These are phyloP conservation scores for Drosophila infuscata DNA, from an alignment of 2,888 invertebrate species.

Conservation along the genomic window DNA sequence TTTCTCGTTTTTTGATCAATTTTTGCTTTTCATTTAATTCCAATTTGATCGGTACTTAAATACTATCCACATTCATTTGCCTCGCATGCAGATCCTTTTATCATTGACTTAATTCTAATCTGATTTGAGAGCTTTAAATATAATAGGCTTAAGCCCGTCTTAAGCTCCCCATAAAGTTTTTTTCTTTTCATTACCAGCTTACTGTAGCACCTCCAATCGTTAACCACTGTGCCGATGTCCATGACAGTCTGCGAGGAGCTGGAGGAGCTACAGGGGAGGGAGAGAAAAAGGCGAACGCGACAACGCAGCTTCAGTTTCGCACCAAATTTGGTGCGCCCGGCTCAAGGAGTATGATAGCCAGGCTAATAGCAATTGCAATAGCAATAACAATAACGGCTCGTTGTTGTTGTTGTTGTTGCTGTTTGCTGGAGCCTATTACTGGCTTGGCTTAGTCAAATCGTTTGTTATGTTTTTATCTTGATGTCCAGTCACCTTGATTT, in stretches of 20 bases:
- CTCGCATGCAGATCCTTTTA: background rate
- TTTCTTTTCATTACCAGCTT: background rate
- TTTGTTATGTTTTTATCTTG: slow-evolving; percentile 84
- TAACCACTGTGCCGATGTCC: slow-evolving; percentile 61
- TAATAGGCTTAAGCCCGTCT: slow-evolving; percentile 7
- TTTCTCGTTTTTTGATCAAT: background rate
- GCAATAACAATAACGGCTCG: slow-evolving; percentile 76
- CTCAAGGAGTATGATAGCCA: slow-evolving; percentile 53
- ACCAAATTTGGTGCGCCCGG: slow-evolving; percentile 75
- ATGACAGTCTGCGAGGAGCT: slow-evolving; percentile 41
- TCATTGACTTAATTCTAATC: slow-evolving; percentile 5
- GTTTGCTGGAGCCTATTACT: slow-evolving; percentile 71
- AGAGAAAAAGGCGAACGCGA: slow-evolving; percentile 51
- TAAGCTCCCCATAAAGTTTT: background rate
- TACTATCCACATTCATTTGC: background rate
- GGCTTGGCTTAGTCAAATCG: slow-evolving; percentile 82
- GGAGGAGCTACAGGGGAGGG: slow-evolving; percentile 17
- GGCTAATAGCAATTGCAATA: slow-evolving; percentile 66
- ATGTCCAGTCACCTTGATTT: slow-evolving; percentile 84
- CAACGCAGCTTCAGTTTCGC: slow-evolving; percentile 77
- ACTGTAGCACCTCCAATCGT: background rate
- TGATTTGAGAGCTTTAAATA: slow-evolving; percentile 6
- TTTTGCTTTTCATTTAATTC: background rate
- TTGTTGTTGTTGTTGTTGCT: slow-evolving; percentile 38
- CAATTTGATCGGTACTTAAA: background rate